phyloP scores from a whole-genome alignment of 2,888 invertebrate species.

The Coenonympha arcania region DNA sequence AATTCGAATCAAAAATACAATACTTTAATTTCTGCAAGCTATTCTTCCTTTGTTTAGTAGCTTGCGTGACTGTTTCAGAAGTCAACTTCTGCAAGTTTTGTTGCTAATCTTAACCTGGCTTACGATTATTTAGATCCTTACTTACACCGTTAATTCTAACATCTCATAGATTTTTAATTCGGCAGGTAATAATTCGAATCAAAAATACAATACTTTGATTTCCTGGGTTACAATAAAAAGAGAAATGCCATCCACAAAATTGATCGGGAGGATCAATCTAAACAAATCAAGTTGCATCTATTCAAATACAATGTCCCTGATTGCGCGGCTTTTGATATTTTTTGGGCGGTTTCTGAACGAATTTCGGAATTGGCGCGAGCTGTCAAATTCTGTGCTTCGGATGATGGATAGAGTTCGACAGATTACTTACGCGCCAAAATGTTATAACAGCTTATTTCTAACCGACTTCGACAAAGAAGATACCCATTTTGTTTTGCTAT shows the following conservation, averaged over 20 bases:
- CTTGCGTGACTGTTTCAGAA: too few species aligned
- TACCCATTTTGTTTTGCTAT: too few species aligned
- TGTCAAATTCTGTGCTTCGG: slow-evolving; percentile 46
- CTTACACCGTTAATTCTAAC: too few species aligned
- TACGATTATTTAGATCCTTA: too few species aligned
- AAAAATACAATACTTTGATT: slow-evolving; percentile 28
- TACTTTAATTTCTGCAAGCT: slow-evolving; percentile 38
- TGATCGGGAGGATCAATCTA: slow-evolving; percentile 57
- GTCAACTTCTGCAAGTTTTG: too few species aligned
- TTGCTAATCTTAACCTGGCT: too few species aligned
- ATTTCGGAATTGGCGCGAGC: slow-evolving; percentile 47
- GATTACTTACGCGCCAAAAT: neutral
- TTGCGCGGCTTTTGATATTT: slow-evolving; percentile 47
- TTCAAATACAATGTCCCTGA: slow-evolving; percentile 54
- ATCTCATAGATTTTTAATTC: neutral
- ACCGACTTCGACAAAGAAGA: too few species aligned
- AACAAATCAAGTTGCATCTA: slow-evolving; percentile 49
- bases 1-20: slow-evolving; percentile 7
- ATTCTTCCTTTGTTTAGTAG: too few species aligned
- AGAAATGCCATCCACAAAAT: slow-evolving; percentile 45
- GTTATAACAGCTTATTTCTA: neutral
- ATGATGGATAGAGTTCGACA: slow-evolving; percentile 45
- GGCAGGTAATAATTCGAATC: neutral
- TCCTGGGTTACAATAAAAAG: slow-evolving; percentile 41
- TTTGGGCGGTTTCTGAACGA: slow-evolving; percentile 43